A percentile compares a stretch with the other conserved stretches of the same genome.
phyloP scores from a whole-genome alignment of 2,888 invertebrate species.

The Agrochola lychnidis region DNA sequence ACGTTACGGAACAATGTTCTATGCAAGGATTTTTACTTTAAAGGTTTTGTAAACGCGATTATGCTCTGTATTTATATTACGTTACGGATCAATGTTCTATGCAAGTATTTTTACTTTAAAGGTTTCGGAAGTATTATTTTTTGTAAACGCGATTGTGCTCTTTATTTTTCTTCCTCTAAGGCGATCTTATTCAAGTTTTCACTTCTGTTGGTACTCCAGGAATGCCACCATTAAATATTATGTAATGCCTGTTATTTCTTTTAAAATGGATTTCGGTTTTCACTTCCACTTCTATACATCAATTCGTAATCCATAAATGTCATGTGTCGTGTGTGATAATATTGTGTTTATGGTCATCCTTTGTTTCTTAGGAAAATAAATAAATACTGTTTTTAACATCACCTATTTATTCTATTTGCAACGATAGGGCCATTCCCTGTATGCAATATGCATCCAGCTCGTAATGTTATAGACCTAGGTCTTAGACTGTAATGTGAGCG shows the following conservation, averaged over 20 bases:
- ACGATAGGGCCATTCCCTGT: not conserved
- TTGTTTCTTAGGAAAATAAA: not conserved
- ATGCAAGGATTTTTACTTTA: no score
- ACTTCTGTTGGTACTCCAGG: no score
- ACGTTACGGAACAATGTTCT: no score
- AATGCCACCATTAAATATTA: not conserved
- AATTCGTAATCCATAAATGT: not conserved
- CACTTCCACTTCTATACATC: not conserved
- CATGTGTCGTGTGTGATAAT: not conserved
- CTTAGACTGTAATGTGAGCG: slow-evolving; percentile 31
- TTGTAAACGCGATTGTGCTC: no score
- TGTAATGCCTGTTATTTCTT: not conserved
- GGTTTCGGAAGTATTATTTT: no score
- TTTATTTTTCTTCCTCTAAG: no score
- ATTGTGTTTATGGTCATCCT: not conserved
- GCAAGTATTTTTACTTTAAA: no score
- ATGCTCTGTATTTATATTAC: no score
- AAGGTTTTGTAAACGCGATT: no score
- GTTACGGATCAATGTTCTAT: no score
- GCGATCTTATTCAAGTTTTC: no score
- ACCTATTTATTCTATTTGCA: not conserved
- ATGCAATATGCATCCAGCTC: slow-evolving; percentile 37
- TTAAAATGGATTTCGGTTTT: not conserved
- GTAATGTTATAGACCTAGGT: slow-evolving; percentile 40
- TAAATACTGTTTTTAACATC: not conserved